These are phyloP conservation scores for Rousettus madagascariensis DNA, from an alignment of 2,797 vertebrate species.

Conservation along the genomic window DNA sequence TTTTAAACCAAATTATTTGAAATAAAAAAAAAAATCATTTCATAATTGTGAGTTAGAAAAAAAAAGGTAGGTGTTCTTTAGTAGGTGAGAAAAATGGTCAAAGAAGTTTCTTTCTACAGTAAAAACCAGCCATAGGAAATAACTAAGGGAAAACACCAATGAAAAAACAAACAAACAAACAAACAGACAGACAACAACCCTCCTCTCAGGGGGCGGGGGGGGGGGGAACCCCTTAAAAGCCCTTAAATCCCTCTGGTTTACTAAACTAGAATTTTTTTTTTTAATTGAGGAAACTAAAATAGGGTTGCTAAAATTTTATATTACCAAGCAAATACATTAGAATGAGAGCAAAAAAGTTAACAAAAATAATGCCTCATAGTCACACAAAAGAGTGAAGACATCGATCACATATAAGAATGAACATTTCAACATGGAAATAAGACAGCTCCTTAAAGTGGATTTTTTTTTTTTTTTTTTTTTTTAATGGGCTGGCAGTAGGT, in stretches of 20 bases:
- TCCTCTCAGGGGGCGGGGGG: rapidly evolving
- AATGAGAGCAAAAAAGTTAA: background rate
- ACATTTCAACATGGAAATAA: background rate
- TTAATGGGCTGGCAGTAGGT: background rate
- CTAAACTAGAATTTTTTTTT: slow-evolving; percentile 33
- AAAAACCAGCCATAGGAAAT: background rate
- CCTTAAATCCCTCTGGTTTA: background rate
- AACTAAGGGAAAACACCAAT: background rate
- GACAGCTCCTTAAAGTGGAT: background rate
- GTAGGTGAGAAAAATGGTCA: background rate
- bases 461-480: background rate
- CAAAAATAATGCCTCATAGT: background rate
- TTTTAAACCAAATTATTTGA: background rate
- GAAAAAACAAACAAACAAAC: background rate
- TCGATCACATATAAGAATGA: background rate
- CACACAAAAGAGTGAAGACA: background rate
- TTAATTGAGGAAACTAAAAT: background rate
- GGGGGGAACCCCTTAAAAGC: too few species aligned
- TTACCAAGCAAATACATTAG: background rate
- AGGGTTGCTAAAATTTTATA: slow-evolving; percentile 14
- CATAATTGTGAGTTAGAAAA: background rate
- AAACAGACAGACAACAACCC: too few species aligned
- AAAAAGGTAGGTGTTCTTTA: background rate
- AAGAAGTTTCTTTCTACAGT: background rate
- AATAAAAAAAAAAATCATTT: background rate